A percentile compares a stretch with the other conserved stretches of the same genome.
phyloP scores from a whole-genome alignment of 2,888 invertebrate species.

The Pyrochroa serraticornis region DNA sequence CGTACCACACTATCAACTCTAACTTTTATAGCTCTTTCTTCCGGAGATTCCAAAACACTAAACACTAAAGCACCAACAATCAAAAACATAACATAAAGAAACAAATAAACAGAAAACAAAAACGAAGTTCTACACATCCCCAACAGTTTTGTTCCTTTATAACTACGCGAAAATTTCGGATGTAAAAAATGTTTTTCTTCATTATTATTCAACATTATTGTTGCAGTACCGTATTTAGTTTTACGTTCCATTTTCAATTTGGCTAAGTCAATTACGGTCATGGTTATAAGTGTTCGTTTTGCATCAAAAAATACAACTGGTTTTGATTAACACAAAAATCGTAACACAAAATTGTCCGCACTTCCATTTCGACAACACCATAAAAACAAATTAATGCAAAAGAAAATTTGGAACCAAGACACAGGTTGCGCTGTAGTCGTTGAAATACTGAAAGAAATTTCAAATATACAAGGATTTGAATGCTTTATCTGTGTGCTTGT shows the following conservation, averaged over 20 bases:
- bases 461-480: too few species aligned
- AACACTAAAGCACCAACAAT: constrained; percentile 72
- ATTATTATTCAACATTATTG: constrained; percentile 13
- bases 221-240: constrained; percentile 30
- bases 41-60: constrained; percentile 68
- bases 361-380: not conserved
- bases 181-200: constrained; percentile 6
- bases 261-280: not conserved
- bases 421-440: too few species aligned
- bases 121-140: constrained; percentile 64
- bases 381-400: not conserved
- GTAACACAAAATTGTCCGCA: not conserved
- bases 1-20: constrained; percentile 62
- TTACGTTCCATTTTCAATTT: constrained; percentile 26
- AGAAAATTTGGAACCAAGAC: not conserved
- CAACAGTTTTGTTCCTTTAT: constrained; percentile 45
- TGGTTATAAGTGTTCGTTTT: constrained; percentile 29
- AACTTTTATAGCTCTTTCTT: constrained; percentile 63
- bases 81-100: constrained; percentile 68
- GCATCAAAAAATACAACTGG: not conserved
- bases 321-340: not conserved
- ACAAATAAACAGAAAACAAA: constrained; percentile 62
- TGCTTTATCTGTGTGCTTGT: too few species aligned
- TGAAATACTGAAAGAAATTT: too few species aligned
- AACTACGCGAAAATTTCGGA: constrained; percentile 13